Conservation (phyloP, 2,888 invertebrate genomes). For the Epsilonema sp. region DNA sequence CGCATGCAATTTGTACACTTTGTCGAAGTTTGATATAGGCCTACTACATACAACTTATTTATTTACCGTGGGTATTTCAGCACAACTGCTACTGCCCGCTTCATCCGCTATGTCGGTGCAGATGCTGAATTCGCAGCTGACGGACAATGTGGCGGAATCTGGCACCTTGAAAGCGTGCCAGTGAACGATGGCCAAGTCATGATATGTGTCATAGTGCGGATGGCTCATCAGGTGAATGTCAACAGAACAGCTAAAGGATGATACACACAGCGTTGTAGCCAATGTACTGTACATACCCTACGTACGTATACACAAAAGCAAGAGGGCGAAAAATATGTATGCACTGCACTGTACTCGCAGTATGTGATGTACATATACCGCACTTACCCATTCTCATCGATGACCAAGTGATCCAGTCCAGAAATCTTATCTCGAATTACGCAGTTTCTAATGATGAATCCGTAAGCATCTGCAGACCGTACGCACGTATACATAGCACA, state of each 20-base stretch:
- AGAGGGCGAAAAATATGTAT: no score
- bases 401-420: constrained; percentile 18
- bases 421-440: constrained; percentile 18
- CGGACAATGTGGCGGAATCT: constrained; percentile 18
- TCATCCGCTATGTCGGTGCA: constrained; percentile 22
- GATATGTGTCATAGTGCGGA: constrained; percentile 27
- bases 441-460: constrained; percentile 24
- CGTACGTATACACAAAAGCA: no score
- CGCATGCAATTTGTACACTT: background rate
- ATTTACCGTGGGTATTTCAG: constrained; percentile 19
- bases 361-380: no score
- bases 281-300: no score
- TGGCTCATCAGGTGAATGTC: constrained; percentile 24
- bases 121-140: constrained; percentile 21
- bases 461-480: constrained; percentile 21
- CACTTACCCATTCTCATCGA: constrained; percentile 21
- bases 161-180: constrained; percentile 28
- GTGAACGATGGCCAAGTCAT: constrained; percentile 24
- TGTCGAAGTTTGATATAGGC: background rate
- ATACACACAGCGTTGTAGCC: background rate
- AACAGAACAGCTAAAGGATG: constrained; percentile 20
- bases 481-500: no score
- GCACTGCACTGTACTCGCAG: no score
- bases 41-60: background rate
- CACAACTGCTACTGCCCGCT: constrained; percentile 18